Conservation (phyloP, 1,140 invertebrate genomes). For the Whitmania pigra region DNA sequence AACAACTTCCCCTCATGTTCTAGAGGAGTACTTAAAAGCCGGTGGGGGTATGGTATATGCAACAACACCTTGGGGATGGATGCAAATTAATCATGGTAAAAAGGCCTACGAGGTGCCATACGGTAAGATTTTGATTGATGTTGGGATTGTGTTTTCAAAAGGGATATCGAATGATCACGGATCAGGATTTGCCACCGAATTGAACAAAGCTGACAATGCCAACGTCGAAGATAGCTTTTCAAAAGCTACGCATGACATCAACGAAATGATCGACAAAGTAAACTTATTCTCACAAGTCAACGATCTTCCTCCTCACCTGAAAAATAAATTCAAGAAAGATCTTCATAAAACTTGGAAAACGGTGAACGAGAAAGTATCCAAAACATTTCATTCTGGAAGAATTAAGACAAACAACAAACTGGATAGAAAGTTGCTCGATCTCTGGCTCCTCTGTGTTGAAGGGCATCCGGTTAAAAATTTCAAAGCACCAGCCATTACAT, state of each 20-base stretch:
- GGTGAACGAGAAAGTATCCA: not conserved
- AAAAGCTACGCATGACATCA: not conserved
- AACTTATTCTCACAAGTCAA: not conserved
- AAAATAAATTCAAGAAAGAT: not conserved
- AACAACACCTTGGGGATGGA: constrained; percentile 23
- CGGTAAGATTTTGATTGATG: not conserved
- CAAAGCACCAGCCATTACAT: constrained; percentile 16
- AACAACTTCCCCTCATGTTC: too few species aligned
- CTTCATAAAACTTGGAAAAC: not conserved
- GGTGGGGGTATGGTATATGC: constrained; percentile 21
- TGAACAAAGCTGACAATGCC: not conserved
- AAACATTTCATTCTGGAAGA: too few species aligned
- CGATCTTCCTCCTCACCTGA: not conserved
- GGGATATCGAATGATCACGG: not conserved
- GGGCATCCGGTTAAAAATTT: not conserved
- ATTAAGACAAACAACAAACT: not conserved
- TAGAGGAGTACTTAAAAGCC: constrained; percentile 1
- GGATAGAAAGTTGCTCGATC: not conserved
- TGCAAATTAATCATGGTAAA: constrained; percentile 14
- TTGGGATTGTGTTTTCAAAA: constrained; percentile 15
- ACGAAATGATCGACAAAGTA: not conserved
- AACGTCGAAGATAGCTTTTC: not conserved
- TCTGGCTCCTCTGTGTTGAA: not conserved
- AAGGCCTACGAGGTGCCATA: constrained; percentile 18
- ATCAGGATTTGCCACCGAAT: not conserved